Conservation (phyloP, 2,113 vertebrate species). For the Sialia sialis region DNA sequence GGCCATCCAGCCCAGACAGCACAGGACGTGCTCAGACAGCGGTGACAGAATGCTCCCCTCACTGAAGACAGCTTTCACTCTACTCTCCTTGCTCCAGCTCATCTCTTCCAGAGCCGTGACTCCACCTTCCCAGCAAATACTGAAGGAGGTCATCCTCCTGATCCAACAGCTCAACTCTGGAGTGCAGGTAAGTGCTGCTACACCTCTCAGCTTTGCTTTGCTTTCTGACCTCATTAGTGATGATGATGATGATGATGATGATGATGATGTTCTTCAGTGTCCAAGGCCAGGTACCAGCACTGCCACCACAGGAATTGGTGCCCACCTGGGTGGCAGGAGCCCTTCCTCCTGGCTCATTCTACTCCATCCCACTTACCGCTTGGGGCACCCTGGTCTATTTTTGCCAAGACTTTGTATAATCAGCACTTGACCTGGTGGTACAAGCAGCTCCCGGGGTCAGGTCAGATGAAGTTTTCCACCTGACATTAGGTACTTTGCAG, state of each 20-base stretch:
- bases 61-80: background rate
- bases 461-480: background rate
- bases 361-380: too few relatives aligned
- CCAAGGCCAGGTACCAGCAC: background rate
- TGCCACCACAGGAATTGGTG: background rate
- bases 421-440: background rate
- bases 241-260: background rate
- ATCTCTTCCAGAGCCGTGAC: accelerated
- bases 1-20: background rate
- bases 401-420: background rate
- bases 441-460: background rate
- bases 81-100: background rate
- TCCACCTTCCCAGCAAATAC: accelerated
- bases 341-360: background rate
- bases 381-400: background rate
- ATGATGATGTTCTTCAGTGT: background rate
- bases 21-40: background rate
- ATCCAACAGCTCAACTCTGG: background rate
- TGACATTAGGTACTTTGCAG: background rate
- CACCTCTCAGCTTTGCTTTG: background rate
- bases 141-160: background rate
- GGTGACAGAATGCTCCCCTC: background rate
- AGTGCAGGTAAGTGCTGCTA: background rate
- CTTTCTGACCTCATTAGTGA: background rate
- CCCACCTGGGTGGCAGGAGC: background rate